These are phyloP conservation scores for Diplazon laetatorius DNA, from an alignment of 2,888 invertebrate genomes.

Conservation along the genomic window DNA sequence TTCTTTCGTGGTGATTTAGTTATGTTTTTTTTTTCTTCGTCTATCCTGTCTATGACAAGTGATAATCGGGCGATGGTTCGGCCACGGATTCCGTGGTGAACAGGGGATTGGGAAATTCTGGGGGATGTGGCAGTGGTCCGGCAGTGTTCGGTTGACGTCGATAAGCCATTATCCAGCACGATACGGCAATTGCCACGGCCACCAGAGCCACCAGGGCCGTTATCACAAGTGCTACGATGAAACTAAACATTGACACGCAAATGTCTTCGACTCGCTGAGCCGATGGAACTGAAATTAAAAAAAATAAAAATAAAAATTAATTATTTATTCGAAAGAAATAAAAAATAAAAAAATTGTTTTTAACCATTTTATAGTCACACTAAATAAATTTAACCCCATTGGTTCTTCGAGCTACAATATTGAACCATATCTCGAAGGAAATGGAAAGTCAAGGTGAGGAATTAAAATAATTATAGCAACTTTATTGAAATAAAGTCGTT, in stretches of 20 bases:
- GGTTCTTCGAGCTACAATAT: too few species aligned
- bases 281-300: constrained; percentile 83
- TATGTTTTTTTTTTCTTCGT: constrained; percentile 54
- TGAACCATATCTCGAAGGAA: too few species aligned
- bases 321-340: too few species aligned
- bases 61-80: constrained; percentile 92
- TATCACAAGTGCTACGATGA: constrained; percentile 95
- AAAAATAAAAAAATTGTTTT: too few species aligned
- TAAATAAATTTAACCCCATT: too few species aligned
- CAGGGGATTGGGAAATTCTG: constrained; percentile 97
- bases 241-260: constrained; percentile 96
- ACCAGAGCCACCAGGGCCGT: constrained; percentile 95
- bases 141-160: constrained; percentile 93
- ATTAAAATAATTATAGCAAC: too few species aligned
- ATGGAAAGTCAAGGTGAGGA: too few species aligned
- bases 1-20: too few species aligned
- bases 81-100: constrained; percentile 93
- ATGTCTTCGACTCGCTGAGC: constrained; percentile 89
- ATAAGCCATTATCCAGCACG: constrained; percentile 98
- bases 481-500: not conserved
- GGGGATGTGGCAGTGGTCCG: constrained; percentile 96
- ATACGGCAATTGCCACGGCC: constrained; percentile 96
- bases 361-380: too few species aligned
- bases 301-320: not conserved
- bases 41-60: constrained; percentile 74